phyloP scores from a whole-genome alignment of 2,113 vertebrate genomes.

The Benitochromis conjunctus region DNA sequence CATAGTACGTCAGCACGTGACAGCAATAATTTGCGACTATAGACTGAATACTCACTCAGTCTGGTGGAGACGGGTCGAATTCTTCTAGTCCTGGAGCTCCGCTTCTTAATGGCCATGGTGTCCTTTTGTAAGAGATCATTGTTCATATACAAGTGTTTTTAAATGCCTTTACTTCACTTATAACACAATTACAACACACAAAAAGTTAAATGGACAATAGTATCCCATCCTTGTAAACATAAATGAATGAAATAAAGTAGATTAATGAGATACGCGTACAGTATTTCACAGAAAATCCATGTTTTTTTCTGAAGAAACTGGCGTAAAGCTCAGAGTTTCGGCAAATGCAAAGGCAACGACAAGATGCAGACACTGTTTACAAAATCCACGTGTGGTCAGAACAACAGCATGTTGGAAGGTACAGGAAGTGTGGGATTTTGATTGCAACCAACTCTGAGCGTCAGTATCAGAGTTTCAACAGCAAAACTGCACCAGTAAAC shows the following conservation, averaged over 20 bases:
- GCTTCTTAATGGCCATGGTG: slow-evolving; percentile 88
- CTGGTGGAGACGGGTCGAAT: slow-evolving; percentile 87
- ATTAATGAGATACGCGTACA: neutral
- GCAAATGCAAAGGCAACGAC: neutral
- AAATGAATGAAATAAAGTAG: neutral
- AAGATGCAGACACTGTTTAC: neutral
- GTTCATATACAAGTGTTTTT: neutral
- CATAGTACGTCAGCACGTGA: neutral
- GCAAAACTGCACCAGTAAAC: neutral
- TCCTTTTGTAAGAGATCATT: slow-evolving; percentile 68
- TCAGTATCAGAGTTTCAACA: neutral
- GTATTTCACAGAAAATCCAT: neutral
- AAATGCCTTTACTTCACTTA: neutral
- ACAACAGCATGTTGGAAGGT: neutral
- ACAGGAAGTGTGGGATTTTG: neutral
- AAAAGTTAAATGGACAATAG: neutral
- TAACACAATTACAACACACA: neutral
- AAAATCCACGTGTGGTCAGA: neutral
- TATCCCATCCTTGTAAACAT: neutral
- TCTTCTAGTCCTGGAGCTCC: slow-evolving; percentile 81
- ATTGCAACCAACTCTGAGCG: neutral
- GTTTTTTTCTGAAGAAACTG: neutral
- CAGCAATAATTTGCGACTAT: neutral
- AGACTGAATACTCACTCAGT: slow-evolving; percentile 77
- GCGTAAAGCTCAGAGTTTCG: neutral